Conservation (phyloP, 2,797 vertebrate species). For the Alosa sapidissima region DNA sequence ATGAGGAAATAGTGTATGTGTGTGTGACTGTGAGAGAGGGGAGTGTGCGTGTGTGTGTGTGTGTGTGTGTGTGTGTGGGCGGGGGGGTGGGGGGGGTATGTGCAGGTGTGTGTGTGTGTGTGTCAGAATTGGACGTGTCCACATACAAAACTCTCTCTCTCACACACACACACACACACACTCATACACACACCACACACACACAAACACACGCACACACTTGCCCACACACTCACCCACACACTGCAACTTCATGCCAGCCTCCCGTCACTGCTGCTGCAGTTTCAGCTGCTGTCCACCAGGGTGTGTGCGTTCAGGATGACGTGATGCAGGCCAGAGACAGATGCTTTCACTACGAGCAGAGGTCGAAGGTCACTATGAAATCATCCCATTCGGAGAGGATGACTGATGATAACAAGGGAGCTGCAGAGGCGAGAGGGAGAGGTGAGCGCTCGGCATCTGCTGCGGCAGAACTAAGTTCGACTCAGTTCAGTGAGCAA, state of each 20-base stretch:
- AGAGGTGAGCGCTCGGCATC: neutral
- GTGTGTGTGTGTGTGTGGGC: no score
- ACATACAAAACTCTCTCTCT: neutral
- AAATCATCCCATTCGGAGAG: constrained; percentile 19
- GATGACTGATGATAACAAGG: constrained; percentile 21
- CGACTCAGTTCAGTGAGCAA: neutral
- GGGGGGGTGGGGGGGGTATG: no score
- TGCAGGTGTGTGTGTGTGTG: no score
- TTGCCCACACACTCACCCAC: neutral
- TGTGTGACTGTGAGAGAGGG: no score
- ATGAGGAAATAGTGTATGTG: no score
- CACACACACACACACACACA: neutral
- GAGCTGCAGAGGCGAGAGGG: neutral
- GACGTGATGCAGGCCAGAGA: neutral
- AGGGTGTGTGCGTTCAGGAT: constrained; percentile 52
- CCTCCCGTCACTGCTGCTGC: constrained; percentile 30
- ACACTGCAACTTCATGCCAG: neutral
- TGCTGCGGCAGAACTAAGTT: neutral
- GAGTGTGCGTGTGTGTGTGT: no score
- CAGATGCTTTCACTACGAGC: constrained; percentile 24
- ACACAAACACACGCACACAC: neutral
- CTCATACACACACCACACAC: neutral
- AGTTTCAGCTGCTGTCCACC: constrained; percentile 50
- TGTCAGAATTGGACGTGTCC: no score
- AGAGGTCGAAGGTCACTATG: constrained; percentile 29